These are phyloP conservation scores for Drosophila kambysellisi DNA, from an alignment of 2,888 invertebrate species.

Conservation along the genomic window DNA sequence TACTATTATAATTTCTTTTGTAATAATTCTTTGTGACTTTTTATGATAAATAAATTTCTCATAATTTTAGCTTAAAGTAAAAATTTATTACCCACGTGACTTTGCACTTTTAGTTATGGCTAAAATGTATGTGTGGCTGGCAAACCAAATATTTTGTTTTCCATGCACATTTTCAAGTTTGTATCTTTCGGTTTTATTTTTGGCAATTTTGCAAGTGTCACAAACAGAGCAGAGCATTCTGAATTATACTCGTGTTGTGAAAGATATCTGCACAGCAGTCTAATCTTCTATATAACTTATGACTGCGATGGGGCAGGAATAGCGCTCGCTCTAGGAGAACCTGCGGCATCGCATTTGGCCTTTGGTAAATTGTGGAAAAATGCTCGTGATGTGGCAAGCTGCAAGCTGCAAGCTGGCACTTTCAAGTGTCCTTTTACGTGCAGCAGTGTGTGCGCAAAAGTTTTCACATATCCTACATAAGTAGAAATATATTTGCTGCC, in stretches of 20 bases:
- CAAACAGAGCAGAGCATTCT: conserved; percentile 3
- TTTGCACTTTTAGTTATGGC: background rate
- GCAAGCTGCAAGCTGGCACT: conserved; percentile 10
- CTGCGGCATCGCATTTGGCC: conserved; percentile 24
- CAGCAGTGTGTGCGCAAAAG: conserved; percentile 9
- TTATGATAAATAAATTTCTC: background rate
- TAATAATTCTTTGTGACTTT: background rate
- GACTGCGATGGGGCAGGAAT: conserved; percentile 5
- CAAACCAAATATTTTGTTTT: conserved; percentile 5
- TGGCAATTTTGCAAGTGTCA: conserved; percentile 27
- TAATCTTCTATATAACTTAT: conserved; percentile 41
- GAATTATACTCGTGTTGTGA: conserved; percentile 19
- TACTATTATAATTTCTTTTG: background rate
- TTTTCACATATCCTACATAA: conserved; percentile 45
- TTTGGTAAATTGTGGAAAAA: conserved; percentile 10
- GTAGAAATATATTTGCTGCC: conserved; percentile 37
- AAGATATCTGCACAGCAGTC: conserved; percentile 20
- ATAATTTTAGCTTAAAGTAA: background rate
- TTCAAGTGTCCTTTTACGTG: conserved; percentile 35
- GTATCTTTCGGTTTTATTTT: background rate
- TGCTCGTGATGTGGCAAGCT: conserved; percentile 9
- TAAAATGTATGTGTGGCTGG: conserved; percentile 6
- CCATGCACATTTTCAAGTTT: conserved; percentile 19
- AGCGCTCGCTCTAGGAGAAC: conserved; percentile 11
- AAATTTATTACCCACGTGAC: background rate